Base-by-base conservation (phyloP, 1,140 invertebrate genomes). In the Ceratitis capitata region DNA sequence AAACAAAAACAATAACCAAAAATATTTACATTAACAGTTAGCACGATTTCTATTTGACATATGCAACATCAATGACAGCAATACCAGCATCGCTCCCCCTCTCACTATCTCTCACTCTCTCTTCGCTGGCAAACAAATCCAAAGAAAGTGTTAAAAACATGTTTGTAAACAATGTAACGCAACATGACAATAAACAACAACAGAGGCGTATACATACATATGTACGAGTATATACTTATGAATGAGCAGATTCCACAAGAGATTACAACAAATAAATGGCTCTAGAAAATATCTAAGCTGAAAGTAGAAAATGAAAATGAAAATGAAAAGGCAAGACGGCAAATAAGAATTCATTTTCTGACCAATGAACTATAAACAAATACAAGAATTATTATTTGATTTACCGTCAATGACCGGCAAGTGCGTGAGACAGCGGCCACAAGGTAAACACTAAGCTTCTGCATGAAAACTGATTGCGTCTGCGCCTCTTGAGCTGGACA, bases 341-440 rank as follows among this genome's bases (percentile, higher is more conserved):
- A 69, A 69, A 69, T 32, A 69, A 61, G 61, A 69, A n/a, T 69
- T 35, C n/a, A 19, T 4, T 69, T 35, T 32, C 5, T 69, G 61
- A 69, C 61, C 61, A 39, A 69, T 69, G 35, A 69, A 69, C 69
- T 78, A 12, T 69, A 69, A 19, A 39, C 19, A 69, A 35, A 39
- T 14, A 42, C n/a, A 42, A 10, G 32, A 3, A 42, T 32, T 45
- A 45, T 1, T 14, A 26, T 78, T 29, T 19, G 14, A 2, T 35
- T 78, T 45, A 39, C 23, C 69, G 39, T 4, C 19, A 23, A 47
- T 45, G 69, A 23, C 16, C 45, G 69, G 14, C 39, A 78, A 78
- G 10, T 78, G 69, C 69, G 69, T 78, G 39, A 78, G 69, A 19
- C 69, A 45, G 69, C 35, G 69, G 69, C 69, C 69, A 78, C 69